Evolutionary conservation across 2,797 vertebrate species (phyloP), one percentile per base, ranked within the genome.

Genomic region (Rostrhamus sociabilis): DNA sequence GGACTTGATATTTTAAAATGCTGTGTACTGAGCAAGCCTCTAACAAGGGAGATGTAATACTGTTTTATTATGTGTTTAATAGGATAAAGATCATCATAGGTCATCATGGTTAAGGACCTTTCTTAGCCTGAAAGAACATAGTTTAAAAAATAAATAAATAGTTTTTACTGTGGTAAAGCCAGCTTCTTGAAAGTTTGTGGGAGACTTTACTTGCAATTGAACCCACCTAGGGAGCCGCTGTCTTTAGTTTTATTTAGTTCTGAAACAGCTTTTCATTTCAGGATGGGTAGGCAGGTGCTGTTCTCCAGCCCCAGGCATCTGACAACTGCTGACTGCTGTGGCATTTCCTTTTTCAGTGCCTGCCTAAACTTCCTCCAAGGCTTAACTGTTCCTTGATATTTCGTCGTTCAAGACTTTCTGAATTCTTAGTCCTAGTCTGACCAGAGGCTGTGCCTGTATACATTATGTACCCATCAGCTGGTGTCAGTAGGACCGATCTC

Each of bases 401-500:
- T 71, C 58, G 62, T 55, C 40, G 8, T 29, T 82, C 42, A 62
- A 38, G 32, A 45, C 16, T 75, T 69, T 21, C 47, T 32, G 31
- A 73, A 55, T 69, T 73, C 36, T 81, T 34, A 7, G 31, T 85
- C 25, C 56, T 48, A 32, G 20, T 55, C 16, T 43, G 21, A 48
- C 42, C 52, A 62, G 31, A 42, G 36, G 22, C 36, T 29, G 8
- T 66, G 20, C 27, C 48, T 16, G 3, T 55, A 19, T 48, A 8
- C 3, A 5, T 58, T 62, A 36, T 0, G 0, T n/a, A 45, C 25
- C 21, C 23, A 25, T 60, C 52, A 53, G 5, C 15, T 50, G 31
- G 8, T 47, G 34, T 58, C 47, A 43, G 21, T 14, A 58, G 52
- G 42, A 55, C 50, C 0, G 0, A 15, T 21, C 25, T 53, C 12